phyloP scores from a whole-genome alignment of 1,140 invertebrate species.

The Aphaenogaster floridana region DNA sequence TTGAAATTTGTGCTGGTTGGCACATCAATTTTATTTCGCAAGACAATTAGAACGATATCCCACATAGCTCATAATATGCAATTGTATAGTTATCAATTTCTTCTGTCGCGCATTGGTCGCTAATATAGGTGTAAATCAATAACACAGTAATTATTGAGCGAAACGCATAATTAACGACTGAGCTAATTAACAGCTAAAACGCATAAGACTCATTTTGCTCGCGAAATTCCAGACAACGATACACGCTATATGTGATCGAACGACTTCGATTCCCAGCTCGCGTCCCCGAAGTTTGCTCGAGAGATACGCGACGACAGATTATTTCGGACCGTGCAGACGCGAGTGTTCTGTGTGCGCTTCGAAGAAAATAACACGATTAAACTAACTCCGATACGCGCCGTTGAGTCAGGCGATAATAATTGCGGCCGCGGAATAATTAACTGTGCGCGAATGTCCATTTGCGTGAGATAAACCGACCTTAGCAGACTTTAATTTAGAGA shows the following conservation, averaged over 20 bases:
- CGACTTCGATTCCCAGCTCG: neutral
- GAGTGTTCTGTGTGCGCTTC: neutral
- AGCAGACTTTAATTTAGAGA: constrained; percentile 57
- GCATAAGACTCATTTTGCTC: constrained; percentile 39
- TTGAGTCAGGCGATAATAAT: constrained; percentile 53
- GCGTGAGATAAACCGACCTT: constrained; percentile 63
- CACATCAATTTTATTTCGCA: neutral
- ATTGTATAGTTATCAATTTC: constrained; percentile 39
- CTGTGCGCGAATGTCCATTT: constrained; percentile 49
- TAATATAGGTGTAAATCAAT: constrained; percentile 47
- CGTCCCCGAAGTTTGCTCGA: constrained; percentile 3
- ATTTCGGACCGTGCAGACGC: neutral
- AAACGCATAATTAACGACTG: constrained; percentile 51
- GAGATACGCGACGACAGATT: constrained; percentile 17
- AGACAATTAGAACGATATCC: constrained; percentile 1
- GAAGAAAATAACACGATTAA: constrained; percentile 60
- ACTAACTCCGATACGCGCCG: constrained; percentile 51
- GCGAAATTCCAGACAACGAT: constrained; percentile 43
- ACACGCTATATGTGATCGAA: neutral
- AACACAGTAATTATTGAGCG: constrained; percentile 42
- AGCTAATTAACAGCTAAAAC: constrained; percentile 41
- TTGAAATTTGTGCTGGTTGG: neutral
- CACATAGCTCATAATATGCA: neutral
- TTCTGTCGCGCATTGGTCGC: neutral
- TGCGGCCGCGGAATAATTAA: constrained; percentile 48